phyloP scores from a whole-genome alignment of 1,140 invertebrate species.

The Drosophila hydei region DNA sequence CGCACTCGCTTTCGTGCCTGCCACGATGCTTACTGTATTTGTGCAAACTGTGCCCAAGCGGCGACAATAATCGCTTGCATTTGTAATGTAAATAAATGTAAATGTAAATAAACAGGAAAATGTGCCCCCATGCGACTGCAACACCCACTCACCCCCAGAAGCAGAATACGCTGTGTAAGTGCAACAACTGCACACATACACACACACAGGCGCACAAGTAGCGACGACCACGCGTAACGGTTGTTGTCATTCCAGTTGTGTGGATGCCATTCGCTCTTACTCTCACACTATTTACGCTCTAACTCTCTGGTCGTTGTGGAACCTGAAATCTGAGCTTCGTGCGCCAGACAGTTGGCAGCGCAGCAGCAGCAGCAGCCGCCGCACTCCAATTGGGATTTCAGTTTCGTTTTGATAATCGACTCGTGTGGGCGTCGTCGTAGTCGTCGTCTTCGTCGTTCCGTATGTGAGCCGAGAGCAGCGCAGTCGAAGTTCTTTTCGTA shows the following conservation, averaged over 20 bases:
- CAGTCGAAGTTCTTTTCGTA: conserved; percentile 33
- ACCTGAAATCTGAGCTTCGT: conserved; percentile 74
- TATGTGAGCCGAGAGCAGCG: conserved; percentile 31
- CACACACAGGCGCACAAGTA: not conserved
- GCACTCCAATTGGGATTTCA: conserved; percentile 52
- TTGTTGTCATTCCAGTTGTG: conserved; percentile 55
- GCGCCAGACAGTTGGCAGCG: conserved; percentile 49
- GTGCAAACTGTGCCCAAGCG: conserved; percentile 61
- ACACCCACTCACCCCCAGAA: conserved; percentile 24
- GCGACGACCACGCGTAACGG: conserved; percentile 30
- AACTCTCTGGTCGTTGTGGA: conserved; percentile 43
- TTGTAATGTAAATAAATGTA: conserved; percentile 70
- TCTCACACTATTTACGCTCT: conserved; percentile 8
- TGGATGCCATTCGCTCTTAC: conserved; percentile 48
- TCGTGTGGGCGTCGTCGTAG: conserved; percentile 60
- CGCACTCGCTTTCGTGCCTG: not conserved
- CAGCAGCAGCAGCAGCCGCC: conserved; percentile 32
- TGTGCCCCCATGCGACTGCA: conserved; percentile 58
- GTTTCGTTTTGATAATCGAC: conserved; percentile 61
- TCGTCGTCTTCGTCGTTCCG: conserved; percentile 31
- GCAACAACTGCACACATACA: conserved; percentile 14
- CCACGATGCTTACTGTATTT: conserved; percentile 48
- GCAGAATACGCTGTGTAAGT: conserved; percentile 5
- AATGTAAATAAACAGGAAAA: conserved; percentile 78
- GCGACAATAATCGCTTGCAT: conserved; percentile 59